Percentiles rank a stretch among this genome's conserved stretches.
These are phyloP conservation scores for Dryocosmus kuriphilus DNA, from an alignment of 2,888 invertebrate species.

Conservation along the genomic window DNA sequence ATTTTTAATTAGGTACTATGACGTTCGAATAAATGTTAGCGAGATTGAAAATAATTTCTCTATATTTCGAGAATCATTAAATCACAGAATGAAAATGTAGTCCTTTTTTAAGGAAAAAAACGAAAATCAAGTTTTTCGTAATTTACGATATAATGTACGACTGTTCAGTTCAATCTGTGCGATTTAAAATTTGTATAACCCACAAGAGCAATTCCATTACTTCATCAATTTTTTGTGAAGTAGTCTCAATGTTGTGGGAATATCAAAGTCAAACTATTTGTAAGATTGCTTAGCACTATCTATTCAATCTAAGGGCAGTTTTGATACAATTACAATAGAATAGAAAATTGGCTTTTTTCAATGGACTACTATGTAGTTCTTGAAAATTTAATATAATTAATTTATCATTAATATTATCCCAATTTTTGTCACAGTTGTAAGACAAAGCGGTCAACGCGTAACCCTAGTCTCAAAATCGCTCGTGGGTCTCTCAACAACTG, in stretches of 20 bases:
- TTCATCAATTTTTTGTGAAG: constrained; percentile 53
- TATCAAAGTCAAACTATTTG: constrained; percentile 64
- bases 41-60: too few species aligned
- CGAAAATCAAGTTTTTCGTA: not conserved
- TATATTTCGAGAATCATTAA: too few species aligned
- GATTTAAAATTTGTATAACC: constrained; percentile 39
- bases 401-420: constrained; percentile 41
- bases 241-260: constrained; percentile 60
- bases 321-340: constrained; percentile 53
- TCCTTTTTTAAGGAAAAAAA: too few species aligned
- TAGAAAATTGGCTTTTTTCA: not conserved
- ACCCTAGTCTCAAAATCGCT: constrained; percentile 80
- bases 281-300: constrained; percentile 63
- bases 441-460: constrained; percentile 80
- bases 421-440: constrained; percentile 77
- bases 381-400: not conserved
- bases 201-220: constrained; percentile 58
- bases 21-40: too few species aligned
- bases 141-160: not conserved
- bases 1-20: too few species aligned
- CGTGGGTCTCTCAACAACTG: constrained; percentile 75
- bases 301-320: constrained; percentile 62
- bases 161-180: not conserved
- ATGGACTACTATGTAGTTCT: not conserved
- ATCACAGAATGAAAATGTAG: too few species aligned